These are phyloP conservation scores for Drosophila falleni DNA, from an alignment of 2,888 invertebrate genomes.

Conservation along the genomic window DNA sequence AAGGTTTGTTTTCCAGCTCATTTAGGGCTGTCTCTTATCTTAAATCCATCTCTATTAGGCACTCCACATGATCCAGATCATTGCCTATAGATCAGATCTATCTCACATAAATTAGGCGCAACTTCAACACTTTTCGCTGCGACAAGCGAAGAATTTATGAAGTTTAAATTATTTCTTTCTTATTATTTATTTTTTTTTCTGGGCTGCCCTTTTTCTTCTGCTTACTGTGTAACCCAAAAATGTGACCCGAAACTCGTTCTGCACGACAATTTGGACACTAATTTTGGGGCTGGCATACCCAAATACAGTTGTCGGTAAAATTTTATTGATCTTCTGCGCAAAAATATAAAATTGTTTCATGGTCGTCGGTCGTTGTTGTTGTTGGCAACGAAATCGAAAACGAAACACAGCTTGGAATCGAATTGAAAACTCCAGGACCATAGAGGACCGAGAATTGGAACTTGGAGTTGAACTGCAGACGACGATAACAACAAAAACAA, in stretches of 20 bases:
- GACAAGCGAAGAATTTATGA: constrained; percentile 50
- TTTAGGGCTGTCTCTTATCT: constrained; percentile 24
- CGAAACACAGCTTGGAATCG: constrained; percentile 62
- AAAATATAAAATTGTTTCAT: constrained; percentile 78
- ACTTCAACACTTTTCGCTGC: constrained; percentile 47
- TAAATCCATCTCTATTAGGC: constrained; percentile 32
- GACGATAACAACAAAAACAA: constrained; percentile 62
- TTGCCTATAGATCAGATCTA: constrained; percentile 19
- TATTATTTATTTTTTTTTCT: constrained; percentile 27
- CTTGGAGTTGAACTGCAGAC: constrained; percentile 40
- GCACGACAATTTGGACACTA: constrained; percentile 75
- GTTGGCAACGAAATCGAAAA: constrained; percentile 65
- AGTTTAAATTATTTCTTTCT: constrained; percentile 48
- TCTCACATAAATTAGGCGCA: constrained; percentile 48
- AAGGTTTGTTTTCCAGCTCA: constrained; percentile 7
- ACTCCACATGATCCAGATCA: constrained; percentile 21
- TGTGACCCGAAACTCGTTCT: constrained; percentile 69
- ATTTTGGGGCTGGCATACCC: constrained; percentile 62
- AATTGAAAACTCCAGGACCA: constrained; percentile 65
- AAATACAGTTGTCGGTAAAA: constrained; percentile 78
- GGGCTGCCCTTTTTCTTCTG: constrained; percentile 27
- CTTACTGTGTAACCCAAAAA: constrained; percentile 74
- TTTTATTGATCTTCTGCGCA: constrained; percentile 78
- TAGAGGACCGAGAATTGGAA: constrained; percentile 25
- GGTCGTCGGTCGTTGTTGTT: constrained; percentile 46